These are phyloP conservation scores for Limonius californicus DNA, from an alignment of 1,140 invertebrate genomes.

Conservation along the genomic window DNA sequence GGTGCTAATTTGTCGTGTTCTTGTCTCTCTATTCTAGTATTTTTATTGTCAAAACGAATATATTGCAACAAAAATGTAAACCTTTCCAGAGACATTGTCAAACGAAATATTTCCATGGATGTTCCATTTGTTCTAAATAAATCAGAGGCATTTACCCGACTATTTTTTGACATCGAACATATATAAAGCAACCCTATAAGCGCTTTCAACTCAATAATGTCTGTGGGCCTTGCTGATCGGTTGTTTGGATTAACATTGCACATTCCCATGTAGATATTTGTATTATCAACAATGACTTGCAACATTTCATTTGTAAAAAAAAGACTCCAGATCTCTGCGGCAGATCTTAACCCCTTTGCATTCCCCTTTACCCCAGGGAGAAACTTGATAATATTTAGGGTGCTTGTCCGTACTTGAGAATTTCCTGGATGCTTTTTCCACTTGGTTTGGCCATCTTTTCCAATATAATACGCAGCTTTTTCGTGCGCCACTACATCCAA, in stretches of 20 bases:
- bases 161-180: slow-evolving; percentile 8
- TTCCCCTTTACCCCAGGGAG: slow-evolving; percentile 17
- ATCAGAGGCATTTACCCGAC: slow-evolving; percentile 10
- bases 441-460: background rate
- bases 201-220: slow-evolving; percentile 15
- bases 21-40: slow-evolving; percentile 23
- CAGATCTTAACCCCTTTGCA: background rate
- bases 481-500: too few species aligned
- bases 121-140: slow-evolving; percentile 19
- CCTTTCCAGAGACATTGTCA: slow-evolving; percentile 26
- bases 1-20: slow-evolving; percentile 27
- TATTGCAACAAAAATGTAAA: slow-evolving; percentile 28
- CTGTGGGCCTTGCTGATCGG: slow-evolving; percentile 2
- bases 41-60: slow-evolving; percentile 31
- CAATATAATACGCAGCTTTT: background rate
- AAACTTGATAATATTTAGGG: slow-evolving; percentile 12
- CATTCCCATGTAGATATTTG: slow-evolving; percentile 16
- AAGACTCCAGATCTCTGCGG: slow-evolving; percentile 2
- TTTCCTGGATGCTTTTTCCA: background rate
- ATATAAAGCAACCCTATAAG: slow-evolving; percentile 22
- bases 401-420: background rate
- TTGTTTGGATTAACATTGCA: background rate
- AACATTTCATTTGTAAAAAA: slow-evolving; percentile 10
- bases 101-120: slow-evolving; percentile 23
- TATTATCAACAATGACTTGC: slow-evolving; percentile 11